These are phyloP conservation scores for Leptinotarsa peninsularis DNA, from an alignment of 2,888 invertebrate genomes.

Conservation along the genomic window DNA sequence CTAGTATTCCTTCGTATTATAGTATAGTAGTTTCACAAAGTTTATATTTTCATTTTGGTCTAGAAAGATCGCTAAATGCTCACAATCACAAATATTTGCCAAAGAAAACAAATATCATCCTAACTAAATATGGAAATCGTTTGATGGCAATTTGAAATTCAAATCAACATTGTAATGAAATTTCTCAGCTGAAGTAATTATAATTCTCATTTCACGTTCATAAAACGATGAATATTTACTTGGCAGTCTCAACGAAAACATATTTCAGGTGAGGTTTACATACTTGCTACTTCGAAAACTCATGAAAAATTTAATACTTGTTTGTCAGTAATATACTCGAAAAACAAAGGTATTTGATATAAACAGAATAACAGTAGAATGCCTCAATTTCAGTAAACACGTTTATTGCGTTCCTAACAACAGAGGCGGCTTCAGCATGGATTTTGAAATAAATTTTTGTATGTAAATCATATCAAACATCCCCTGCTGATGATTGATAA, in stretches of 20 bases:
- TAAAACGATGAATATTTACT: constrained; percentile 2
- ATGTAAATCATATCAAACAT: no score
- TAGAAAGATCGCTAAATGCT: no score
- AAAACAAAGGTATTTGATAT: constrained; percentile 18
- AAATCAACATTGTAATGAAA: neutral
- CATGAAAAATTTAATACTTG: constrained; percentile 12
- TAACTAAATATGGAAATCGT: neutral
- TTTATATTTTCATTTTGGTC: no score
- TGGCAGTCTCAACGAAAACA: neutral
- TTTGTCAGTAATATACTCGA: constrained; percentile 19
- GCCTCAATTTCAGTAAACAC: constrained; percentile 10
- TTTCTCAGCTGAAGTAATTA: neutral
- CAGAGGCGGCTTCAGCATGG: neutral
- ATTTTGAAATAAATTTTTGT: neutral
- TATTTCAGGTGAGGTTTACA: neutral
- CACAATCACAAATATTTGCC: no score
- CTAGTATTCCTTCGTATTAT: no score
- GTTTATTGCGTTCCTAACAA: neutral
- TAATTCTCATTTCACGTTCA: neutral
- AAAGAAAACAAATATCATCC: no score
- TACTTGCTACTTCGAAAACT: constrained; percentile 9
- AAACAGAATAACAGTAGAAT: constrained; percentile 1
- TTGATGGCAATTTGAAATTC: neutral
- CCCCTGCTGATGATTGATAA: no score
- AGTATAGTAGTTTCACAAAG: no score